Conservation (phyloP, 2,113 vertebrate genomes). For the Malurus melanocephalus region DNA sequence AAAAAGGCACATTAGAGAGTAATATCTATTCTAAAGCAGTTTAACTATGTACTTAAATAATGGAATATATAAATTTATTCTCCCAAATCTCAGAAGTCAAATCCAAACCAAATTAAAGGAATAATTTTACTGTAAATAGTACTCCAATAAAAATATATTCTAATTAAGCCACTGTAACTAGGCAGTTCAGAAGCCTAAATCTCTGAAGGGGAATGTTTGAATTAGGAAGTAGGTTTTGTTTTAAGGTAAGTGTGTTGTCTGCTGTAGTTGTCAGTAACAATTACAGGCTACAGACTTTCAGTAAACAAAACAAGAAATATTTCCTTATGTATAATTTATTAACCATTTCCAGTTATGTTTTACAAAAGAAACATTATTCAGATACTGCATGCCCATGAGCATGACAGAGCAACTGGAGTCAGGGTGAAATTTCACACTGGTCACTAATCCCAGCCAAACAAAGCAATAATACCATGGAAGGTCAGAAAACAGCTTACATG, state of each 20-base stretch:
- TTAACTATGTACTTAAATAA: slow-evolving; percentile 2
- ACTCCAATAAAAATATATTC: slow-evolving; percentile 3
- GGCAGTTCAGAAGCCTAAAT: neutral
- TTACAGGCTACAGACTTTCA: neutral
- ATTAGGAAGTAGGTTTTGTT: neutral
- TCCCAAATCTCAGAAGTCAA: neutral
- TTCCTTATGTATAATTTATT: slow-evolving; percentile 61
- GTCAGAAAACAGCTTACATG: slow-evolving; percentile 7
- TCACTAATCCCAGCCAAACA: slow-evolving; percentile 27
- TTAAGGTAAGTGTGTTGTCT: neutral
- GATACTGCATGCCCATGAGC: neutral
- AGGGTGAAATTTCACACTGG: slow-evolving; percentile 26
- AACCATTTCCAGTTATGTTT: slow-evolving; percentile 52
- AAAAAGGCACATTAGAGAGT: neutral
- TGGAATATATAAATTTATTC: neutral
- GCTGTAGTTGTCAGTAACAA: neutral
- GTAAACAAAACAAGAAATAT: slow-evolving; percentile 22
- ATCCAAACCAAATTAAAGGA: slow-evolving; percentile 14
- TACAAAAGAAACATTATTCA: neutral
- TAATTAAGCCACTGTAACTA: neutral
- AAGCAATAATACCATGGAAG: slow-evolving; percentile 18
- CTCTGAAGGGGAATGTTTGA: neutral
- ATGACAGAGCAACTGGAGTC: neutral
- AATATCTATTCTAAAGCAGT: neutral
- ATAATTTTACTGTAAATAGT: slow-evolving; percentile 34